These are phyloP conservation scores for Heliconius eleuchia DNA, from an alignment of 1,140 invertebrate genomes.

Conservation along the genomic window DNA sequence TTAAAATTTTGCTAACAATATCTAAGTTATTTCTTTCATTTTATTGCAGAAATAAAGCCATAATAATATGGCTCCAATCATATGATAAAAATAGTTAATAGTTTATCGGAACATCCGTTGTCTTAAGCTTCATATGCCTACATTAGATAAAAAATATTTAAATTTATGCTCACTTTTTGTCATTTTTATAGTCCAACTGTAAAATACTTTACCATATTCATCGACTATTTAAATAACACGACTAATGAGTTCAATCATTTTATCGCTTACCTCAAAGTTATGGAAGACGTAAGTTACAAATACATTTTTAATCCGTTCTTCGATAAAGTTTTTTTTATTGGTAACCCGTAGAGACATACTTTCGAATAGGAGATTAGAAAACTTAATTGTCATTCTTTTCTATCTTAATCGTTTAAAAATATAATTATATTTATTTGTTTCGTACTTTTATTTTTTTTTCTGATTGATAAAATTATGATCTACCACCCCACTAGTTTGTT, in stretches of 20 bases:
- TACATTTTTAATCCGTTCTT: conserved; percentile 5
- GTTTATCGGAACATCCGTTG: neutral
- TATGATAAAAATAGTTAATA: neutral
- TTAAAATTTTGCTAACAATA: no score
- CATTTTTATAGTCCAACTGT: neutral
- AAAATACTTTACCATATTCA: neutral
- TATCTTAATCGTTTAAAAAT: neutral
- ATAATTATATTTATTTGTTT: no score
- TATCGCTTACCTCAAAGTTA: conserved; percentile 9
- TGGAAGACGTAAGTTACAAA: conserved; percentile 34
- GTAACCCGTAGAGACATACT: neutral
- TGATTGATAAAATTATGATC: no score
- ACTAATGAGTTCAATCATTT: conserved; percentile 9
- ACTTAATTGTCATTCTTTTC: neutral
- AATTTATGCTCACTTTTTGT: neutral
- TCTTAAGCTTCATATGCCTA: neutral
- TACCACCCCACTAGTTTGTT: no score
- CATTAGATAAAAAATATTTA: neutral
- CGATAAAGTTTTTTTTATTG: conserved; percentile 4
- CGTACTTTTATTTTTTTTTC: no score
- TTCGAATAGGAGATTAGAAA: conserved; percentile 12
- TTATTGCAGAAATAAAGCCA: no score
- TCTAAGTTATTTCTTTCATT: no score
- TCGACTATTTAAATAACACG: neutral
- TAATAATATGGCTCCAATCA: no score